phyloP scores from a whole-genome alignment of 2,888 invertebrate genomes.

The Agrochola litura region DNA sequence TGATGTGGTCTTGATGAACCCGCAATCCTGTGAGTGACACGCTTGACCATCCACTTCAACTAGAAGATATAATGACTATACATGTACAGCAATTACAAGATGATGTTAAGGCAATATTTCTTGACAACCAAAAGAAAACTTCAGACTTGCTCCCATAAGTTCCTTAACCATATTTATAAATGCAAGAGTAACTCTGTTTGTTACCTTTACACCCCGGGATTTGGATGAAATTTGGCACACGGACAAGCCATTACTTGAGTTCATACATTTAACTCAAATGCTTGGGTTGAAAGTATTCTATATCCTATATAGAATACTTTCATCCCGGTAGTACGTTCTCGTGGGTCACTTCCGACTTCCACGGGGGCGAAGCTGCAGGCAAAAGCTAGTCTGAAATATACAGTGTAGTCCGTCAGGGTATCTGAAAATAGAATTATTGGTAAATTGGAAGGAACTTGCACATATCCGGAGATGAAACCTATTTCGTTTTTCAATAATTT shows the following conservation, averaged over 20 bases:
- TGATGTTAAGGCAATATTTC: background rate
- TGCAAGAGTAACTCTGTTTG: background rate
- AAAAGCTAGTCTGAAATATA: background rate
- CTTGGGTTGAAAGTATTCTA: too few species aligned
- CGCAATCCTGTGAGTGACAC: background rate
- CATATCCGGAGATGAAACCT: conserved; percentile 9
- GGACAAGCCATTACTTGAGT: too few species aligned
- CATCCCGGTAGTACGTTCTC: too few species aligned
- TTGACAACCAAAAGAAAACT: background rate
- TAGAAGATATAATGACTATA: background rate
- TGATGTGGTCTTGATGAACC: background rate
- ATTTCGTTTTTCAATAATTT: conserved; percentile 24
- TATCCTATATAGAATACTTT: background rate
- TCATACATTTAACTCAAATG: too few species aligned
- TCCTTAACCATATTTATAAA: background rate
- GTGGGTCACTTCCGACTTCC: background rate
- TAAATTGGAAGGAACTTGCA: conserved; percentile 26
- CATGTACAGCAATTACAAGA: background rate
- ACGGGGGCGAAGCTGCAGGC: background rate
- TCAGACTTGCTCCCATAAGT: background rate
- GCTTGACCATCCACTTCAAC: background rate
- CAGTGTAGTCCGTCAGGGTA: background rate
- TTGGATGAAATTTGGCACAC: background rate
- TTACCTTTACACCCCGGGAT: background rate
- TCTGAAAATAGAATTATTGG: conserved; percentile 33